These are phyloP conservation scores for Napeogenes sylphis DNA, from an alignment of 2,888 invertebrate species.

Conservation along the genomic window DNA sequence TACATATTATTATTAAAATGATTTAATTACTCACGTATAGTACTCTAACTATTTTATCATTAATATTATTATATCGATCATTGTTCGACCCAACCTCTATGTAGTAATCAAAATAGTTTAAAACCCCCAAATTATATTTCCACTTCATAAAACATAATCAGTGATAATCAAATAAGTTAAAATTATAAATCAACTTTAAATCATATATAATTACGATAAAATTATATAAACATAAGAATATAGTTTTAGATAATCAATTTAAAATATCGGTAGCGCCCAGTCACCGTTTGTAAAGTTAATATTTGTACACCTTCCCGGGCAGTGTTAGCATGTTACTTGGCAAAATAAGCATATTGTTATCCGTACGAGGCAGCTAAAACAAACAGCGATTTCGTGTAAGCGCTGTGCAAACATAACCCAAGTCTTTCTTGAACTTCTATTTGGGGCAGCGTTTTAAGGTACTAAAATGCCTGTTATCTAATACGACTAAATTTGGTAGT, in stretches of 20 bases:
- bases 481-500: neutral
- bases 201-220: too few relatives aligned
- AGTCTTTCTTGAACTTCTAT: conserved; percentile 7
- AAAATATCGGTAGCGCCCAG: conserved; percentile 10
- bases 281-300: conserved; percentile 20
- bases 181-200: too few relatives aligned
- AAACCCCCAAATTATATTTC: too few relatives aligned
- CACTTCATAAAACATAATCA: too few relatives aligned
- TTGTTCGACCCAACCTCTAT: too few relatives aligned
- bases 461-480: neutral
- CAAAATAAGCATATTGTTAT: conserved; percentile 24
- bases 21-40: too few relatives aligned
- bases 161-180: too few relatives aligned
- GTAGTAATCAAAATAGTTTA: too few relatives aligned
- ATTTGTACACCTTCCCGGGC: conserved; percentile 17
- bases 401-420: conserved; percentile 4
- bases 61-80: too few relatives aligned
- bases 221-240: neutral
- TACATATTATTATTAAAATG: too few relatives aligned
- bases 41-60: too few relatives aligned
- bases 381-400: conserved; percentile 14
- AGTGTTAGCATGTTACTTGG: conserved; percentile 22
- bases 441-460: conserved; percentile 1
- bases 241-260: neutral
- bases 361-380: conserved; percentile 15